Conservation (phyloP, 2,888 invertebrate species). For the Petrolisthes cinctipes region DNA sequence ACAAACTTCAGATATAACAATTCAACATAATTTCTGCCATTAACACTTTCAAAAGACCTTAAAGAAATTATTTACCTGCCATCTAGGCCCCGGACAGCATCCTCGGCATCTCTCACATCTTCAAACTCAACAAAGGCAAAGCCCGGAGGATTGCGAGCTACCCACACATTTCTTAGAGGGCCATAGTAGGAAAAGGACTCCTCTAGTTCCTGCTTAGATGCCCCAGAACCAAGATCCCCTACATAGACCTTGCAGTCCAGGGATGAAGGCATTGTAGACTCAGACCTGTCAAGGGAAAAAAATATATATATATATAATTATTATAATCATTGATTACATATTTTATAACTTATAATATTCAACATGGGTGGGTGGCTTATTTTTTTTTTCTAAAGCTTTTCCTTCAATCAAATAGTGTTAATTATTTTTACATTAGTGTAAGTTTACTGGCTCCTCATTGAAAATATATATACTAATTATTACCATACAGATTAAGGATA, state of each 20-base stretch:
- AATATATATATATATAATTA: neutral
- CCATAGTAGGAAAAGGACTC: slow-evolving; percentile 90
- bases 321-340: no score
- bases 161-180: slow-evolving; percentile 91
- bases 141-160: slow-evolving; percentile 91
- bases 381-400: no score
- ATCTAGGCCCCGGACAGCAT: slow-evolving; percentile 85
- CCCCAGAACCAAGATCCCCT: slow-evolving; percentile 90
- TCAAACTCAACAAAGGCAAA: slow-evolving; percentile 92
- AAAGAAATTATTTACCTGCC: slow-evolving; percentile 78
- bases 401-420: no score
- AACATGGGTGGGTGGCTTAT: no score
- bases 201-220: slow-evolving; percentile 90
- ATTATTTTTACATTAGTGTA: no score
- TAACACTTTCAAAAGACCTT: no score
- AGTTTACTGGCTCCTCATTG: no score
- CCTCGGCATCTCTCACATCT: slow-evolving; percentile 91
- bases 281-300: neutral
- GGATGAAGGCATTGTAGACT: slow-evolving; percentile 55
- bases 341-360: no score
- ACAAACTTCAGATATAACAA: no score
- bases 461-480: no score
- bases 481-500: no score
- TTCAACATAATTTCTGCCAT: no score
- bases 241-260: slow-evolving; percentile 92